Evolutionary conservation across 2,888 invertebrate species (phyloP), one percentile per base, ranked within the genome.

Genomic region (Palloptera scutellata): DNA sequence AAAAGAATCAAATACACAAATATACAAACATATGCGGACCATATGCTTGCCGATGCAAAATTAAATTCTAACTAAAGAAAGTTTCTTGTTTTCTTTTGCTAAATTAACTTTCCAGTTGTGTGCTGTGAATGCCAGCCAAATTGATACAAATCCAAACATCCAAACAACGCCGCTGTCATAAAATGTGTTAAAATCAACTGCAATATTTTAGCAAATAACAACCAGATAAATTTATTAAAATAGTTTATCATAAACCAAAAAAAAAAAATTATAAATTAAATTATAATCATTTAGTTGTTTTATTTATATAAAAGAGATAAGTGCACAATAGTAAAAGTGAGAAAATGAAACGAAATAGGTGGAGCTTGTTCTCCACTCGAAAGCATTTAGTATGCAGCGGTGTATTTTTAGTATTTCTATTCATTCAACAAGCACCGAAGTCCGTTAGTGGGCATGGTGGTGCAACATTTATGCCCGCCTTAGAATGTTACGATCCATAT

Each of bases 401-500:
- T 76, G 76, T 59, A 40, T 66, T 78, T 9, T 40, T 76, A 71
- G 73, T 73, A 69, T 68, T 73, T 42, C 64, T 76, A 51, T 61
- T 73, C 57, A 62, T 76, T 9, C 73, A 74, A 68, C 73, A 74
- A 70, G 73, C 70, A n/a, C 72, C 73, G 48, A 65, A 70, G n/a
- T 41, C 57, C 10, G 71, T 61, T 2, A 66, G 52, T 45, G 72
- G 71, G 43, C 72, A 75, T 61, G 71, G 71, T 57, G 70, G 69
- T 59, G 80, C 83, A 41, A 83, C 84, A 45, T 84, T 81, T 67
- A 79, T 82, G 81, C 83, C 83, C 52, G 83, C 84, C 12, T 75
- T 84, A 72, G 85, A 85, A 75, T 88, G 88, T 78, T 88, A 88
- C 76, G 88, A 88, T 79, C 84, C 85, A 66, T 88, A 87, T 74